Conservation (phyloP, 2,888 invertebrate genomes). For the Eristalis arbustorum region DNA sequence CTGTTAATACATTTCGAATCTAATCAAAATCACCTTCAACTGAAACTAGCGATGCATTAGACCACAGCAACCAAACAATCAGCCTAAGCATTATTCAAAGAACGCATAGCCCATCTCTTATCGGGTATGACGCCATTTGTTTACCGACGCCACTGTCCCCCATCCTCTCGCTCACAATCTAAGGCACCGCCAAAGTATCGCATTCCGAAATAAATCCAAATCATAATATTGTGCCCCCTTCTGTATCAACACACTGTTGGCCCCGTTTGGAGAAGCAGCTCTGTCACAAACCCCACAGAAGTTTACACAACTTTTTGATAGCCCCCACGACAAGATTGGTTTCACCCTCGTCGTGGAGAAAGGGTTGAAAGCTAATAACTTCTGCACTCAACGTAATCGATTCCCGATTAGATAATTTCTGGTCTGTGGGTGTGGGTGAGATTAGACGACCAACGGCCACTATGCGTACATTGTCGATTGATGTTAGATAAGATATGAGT, state of each 20-base stretch:
- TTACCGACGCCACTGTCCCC: not conserved
- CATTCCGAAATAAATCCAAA: constrained; percentile 12
- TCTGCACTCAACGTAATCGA: constrained; percentile 57
- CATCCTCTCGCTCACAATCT: not conserved
- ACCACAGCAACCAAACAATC: no score
- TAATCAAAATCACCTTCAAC: no score
- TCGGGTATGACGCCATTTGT: not conserved
- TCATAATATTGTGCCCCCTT: constrained; percentile 4
- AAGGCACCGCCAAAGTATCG: constrained; percentile 5
- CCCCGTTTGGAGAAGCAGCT: constrained; percentile 15
- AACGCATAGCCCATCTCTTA: not conserved
- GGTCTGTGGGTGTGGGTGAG: constrained; percentile 16
- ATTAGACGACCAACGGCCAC: constrained; percentile 11
- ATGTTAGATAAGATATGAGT: constrained; percentile 36
- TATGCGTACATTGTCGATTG: not conserved
- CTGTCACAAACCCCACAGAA: constrained; percentile 8
- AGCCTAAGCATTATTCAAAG: not conserved
- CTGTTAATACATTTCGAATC: no score
- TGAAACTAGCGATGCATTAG: no score
- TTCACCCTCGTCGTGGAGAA: not conserved
- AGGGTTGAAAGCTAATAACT: constrained; percentile 36
- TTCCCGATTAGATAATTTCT: constrained; percentile 58
- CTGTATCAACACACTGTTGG: constrained; percentile 25
- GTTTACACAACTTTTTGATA: constrained; percentile 23
- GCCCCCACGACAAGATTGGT: not conserved